Conservation (phyloP, 2,888 invertebrate species). For the Vesta saturnalis region DNA sequence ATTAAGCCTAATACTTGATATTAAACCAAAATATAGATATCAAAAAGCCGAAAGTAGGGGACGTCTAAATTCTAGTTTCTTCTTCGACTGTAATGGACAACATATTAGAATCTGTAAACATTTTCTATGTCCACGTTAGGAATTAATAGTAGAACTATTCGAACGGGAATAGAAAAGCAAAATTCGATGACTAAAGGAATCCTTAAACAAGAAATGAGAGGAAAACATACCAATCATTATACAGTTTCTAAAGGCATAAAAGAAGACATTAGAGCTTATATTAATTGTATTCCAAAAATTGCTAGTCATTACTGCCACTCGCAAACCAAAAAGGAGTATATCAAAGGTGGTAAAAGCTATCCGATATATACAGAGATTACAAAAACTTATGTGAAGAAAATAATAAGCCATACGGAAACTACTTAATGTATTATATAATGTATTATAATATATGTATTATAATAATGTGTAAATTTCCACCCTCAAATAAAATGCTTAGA, state of each 20-base stretch:
- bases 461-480: no score
- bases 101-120: background rate
- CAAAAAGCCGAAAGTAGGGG: background rate
- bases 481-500: no score
- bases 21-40: slow-evolving; percentile 4
- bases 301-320: background rate
- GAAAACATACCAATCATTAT: background rate
- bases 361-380: background rate
- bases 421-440: background rate
- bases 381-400: background rate
- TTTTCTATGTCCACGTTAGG: background rate
- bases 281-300: background rate
- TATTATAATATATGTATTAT: no score
- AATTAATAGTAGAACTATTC: background rate
- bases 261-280: background rate
- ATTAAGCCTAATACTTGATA: background rate
- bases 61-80: background rate
- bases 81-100: background rate
- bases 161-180: background rate
- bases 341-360: background rate
- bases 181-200: background rate
- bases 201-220: background rate
- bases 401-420: background rate
- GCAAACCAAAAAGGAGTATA: slow-evolving; percentile 1
- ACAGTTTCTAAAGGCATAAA: background rate